Evolutionary conservation across 2,797 vertebrate genomes (phyloP).

Genomic region (Odontamblyopus lacepedii): DNA sequence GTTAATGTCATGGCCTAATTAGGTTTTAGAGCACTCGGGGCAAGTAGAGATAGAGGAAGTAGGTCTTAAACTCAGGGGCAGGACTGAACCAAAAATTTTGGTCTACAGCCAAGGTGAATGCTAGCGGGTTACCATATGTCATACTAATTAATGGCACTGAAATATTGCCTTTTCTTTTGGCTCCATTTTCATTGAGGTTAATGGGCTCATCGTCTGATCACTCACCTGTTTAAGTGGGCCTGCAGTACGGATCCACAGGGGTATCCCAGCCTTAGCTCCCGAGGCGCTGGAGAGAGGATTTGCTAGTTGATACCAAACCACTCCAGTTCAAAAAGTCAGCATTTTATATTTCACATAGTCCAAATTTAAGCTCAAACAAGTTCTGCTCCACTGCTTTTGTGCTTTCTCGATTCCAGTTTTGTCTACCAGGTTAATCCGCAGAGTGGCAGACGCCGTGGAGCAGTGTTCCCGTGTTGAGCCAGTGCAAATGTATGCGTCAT

Average conservation of each 20-base stretch:
- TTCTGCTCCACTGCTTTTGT: constrained; percentile 21
- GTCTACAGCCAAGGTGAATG: constrained; percentile 38
- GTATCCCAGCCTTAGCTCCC: constrained; percentile 31
- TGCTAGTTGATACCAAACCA: constrained; percentile 20
- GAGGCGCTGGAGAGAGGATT: constrained; percentile 21
- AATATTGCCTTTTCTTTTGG: constrained; percentile 29
- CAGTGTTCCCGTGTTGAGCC: constrained; percentile 31
- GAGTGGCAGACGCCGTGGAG: constrained; percentile 1
- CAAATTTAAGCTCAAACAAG: constrained; percentile 18
- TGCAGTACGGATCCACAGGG: constrained; percentile 34
- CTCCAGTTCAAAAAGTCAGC: constrained; percentile 24
- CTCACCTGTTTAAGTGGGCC: constrained; percentile 63
- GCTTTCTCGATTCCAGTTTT: constrained; percentile 16
- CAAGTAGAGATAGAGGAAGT: constrained; percentile 30
- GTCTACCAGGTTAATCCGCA: constrained; percentile 22
- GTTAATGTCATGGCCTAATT: constrained; percentile 53
- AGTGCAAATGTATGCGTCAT: constrained; percentile 26
- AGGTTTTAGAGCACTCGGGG: constrained; percentile 33
- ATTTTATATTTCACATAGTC: constrained; percentile 13
- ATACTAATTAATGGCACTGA: constrained; percentile 46
- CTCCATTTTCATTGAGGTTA: constrained; percentile 44
- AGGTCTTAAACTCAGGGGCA: constrained; percentile 38
- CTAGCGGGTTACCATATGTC: constrained; percentile 41
- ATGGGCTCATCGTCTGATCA: constrained; percentile 52
- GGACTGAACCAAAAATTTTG: constrained; percentile 19